These are phyloP conservation scores for Apodemus sylvaticus DNA, from an alignment of 2,113 vertebrate species.

Conservation along the genomic window DNA sequence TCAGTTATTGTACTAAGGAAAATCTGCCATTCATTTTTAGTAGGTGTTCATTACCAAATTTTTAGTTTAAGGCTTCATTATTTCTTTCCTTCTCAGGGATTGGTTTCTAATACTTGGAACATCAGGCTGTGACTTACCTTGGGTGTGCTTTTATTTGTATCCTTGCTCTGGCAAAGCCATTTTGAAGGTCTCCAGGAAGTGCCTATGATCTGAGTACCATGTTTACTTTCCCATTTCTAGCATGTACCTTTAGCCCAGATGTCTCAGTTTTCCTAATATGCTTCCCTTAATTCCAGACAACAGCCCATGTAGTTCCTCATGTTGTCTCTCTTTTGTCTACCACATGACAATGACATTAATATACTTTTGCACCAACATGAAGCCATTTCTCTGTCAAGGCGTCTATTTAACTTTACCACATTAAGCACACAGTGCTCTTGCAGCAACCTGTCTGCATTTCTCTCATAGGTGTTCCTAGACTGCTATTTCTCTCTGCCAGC, in stretches of 20 bases:
- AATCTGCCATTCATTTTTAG: neutral
- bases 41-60: slow-evolving; percentile 4
- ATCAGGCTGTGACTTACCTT: neutral
- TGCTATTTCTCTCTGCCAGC: neutral
- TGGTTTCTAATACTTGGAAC: neutral
- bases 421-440: neutral
- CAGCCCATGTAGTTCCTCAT: neutral
- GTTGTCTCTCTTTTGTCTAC: neutral
- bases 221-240: neutral
- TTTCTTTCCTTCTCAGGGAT: slow-evolving; percentile 27
- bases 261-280: neutral
- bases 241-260: neutral
- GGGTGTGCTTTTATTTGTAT: neutral
- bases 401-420: slow-evolving; percentile 4
- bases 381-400: neutral
- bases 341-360: neutral
- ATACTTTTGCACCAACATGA: neutral
- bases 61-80: slow-evolving; percentile 12
- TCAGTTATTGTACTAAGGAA: neutral
- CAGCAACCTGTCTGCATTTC: neutral
- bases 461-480: too few species aligned
- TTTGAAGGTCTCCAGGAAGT: neutral
- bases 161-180: neutral
- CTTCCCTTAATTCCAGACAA: neutral
- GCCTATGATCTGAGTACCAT: neutral